Percentiles rank a stretch among this genome's conserved stretches.
Evolutionary conservation across 1,140 invertebrate genomes (phyloP).

Genomic region (Drosophila sproati): DNA sequence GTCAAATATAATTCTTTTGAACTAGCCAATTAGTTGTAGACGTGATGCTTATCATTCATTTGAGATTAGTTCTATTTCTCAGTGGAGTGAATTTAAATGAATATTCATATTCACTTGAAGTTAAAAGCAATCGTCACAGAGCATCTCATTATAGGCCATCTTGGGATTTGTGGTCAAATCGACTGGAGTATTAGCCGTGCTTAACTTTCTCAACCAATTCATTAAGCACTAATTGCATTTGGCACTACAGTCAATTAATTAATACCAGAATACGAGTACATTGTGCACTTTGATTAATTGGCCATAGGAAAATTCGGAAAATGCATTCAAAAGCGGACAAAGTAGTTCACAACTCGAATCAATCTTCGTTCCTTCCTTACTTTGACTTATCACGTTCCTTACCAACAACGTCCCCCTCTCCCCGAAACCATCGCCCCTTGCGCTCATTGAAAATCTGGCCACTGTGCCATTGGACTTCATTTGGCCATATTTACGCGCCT

Average conservation of each 20-base stretch:
- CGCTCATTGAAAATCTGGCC: constrained; percentile 7
- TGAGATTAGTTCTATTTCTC: background rate
- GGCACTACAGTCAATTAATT: constrained; percentile 69
- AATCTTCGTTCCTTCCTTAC: constrained; percentile 60
- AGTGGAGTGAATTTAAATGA: background rate
- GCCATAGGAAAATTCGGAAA: constrained; percentile 31
- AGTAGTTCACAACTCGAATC: constrained; percentile 65
- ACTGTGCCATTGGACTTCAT: background rate
- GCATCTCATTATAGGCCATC: constrained; percentile 25
- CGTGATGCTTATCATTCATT: background rate
- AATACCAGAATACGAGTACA: constrained; percentile 50
- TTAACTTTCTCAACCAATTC: constrained; percentile 57
- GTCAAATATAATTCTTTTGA: too few species aligned
- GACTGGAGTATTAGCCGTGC: constrained; percentile 17
- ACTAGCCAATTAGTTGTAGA: too few species aligned
- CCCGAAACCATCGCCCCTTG: background rate
- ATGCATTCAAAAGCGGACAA: constrained; percentile 67
- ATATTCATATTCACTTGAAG: background rate
- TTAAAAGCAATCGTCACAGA: background rate
- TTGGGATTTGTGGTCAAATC: constrained; percentile 15
- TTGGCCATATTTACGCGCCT: constrained; percentile 13
- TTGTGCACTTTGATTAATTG: constrained; percentile 72
- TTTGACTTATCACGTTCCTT: constrained; percentile 41
- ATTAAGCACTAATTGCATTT: constrained; percentile 75
- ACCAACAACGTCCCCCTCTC: background rate